A percentile compares a stretch with the other conserved stretches of the same genome.
phyloP scores from a whole-genome alignment of 2,797 vertebrate species.

The Crotalus adamanteus region DNA sequence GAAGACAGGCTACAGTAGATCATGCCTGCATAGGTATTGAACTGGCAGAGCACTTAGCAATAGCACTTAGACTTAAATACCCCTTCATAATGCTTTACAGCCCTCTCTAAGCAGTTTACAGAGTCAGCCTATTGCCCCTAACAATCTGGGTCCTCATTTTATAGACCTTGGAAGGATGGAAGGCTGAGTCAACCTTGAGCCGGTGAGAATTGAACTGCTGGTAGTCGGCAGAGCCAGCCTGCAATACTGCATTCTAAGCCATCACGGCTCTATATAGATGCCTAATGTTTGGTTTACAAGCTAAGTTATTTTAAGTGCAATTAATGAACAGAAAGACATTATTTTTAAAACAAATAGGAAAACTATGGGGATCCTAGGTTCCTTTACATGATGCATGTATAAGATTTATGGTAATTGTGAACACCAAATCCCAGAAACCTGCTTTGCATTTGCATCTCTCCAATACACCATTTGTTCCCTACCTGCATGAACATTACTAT shows the following conservation, averaged over 20 bases:
- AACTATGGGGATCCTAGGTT: not conserved
- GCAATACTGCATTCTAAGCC: not conserved
- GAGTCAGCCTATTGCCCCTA: not conserved
- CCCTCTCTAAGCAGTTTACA: not conserved
- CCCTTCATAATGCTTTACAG: not conserved
- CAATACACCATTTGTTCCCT: not conserved
- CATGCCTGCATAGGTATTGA: not conserved
- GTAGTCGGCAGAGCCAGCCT: not conserved
- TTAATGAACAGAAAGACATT: not conserved
- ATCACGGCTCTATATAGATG: not conserved
- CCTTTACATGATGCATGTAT: not conserved
- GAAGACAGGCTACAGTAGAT: not conserved
- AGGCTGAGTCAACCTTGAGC: not conserved
- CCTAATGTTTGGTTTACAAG: not conserved
- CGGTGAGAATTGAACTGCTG: not conserved
- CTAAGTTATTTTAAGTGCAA: not conserved
- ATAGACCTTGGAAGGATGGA: not conserved
- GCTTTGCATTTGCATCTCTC: not conserved
- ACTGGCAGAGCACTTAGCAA: not conserved
- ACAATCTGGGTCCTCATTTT: not conserved
- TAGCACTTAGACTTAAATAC: not conserved
- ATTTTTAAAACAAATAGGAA: not conserved
- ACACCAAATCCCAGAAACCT: not conserved
- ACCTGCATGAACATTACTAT: slow-evolving; percentile 69
- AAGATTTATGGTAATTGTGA: not conserved